These are phyloP conservation scores for Meloe dianella DNA, from an alignment of 2,888 invertebrate genomes.

Conservation along the genomic window DNA sequence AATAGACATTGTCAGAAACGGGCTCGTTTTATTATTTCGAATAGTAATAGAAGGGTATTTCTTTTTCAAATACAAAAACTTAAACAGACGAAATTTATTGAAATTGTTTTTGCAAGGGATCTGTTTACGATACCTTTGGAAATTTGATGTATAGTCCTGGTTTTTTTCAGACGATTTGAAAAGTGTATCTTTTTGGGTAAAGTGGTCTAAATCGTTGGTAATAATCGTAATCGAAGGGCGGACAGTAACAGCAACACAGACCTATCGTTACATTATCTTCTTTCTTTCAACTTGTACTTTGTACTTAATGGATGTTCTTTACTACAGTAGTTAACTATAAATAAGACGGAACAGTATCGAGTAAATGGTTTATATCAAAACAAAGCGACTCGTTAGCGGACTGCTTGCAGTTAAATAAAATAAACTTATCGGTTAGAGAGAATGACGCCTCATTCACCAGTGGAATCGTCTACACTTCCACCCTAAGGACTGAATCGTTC, in stretches of 20 bases:
- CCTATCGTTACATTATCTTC: constrained; percentile 46
- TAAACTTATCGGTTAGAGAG: constrained; percentile 42
- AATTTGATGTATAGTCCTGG: constrained; percentile 1
- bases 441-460: constrained; percentile 26
- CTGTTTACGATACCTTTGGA: neutral
- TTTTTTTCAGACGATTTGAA: neutral
- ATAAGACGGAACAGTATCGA: constrained; percentile 48
- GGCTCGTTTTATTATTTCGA: neutral
- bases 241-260: constrained; percentile 29
- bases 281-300: constrained; percentile 43
- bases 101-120: neutral
- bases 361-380: constrained; percentile 51
- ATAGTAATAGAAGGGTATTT: neutral
- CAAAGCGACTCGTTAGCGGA: constrained; percentile 47
- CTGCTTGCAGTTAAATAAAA: constrained; percentile 38
- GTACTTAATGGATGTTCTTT: constrained; percentile 51
- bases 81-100: neutral
- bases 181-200: constrained; percentile 37
- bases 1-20: neutral
- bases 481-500: constrained; percentile 18
- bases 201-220: constrained; percentile 51
- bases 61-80: neutral
- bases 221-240: constrained; percentile 50
- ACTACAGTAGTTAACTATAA: constrained; percentile 48
- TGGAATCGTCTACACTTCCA: constrained; percentile 30